Percentiles rank a stretch among this genome's conserved stretches.
These are phyloP conservation scores for Microcaecilia unicolor DNA, from an alignment of 2,797 vertebrate genomes.

Conservation along the genomic window DNA sequence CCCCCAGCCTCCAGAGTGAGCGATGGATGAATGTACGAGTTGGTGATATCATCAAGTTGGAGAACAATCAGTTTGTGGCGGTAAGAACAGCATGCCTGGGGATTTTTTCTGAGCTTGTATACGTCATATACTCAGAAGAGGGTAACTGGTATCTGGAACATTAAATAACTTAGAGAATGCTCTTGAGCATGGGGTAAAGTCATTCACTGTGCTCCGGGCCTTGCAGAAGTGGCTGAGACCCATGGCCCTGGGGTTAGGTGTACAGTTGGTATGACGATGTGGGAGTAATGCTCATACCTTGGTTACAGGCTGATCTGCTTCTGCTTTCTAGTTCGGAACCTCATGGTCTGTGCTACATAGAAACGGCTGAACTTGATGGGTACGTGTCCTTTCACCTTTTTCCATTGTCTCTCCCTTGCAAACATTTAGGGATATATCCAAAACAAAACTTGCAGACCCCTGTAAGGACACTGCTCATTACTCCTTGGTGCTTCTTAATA, in stretches of 20 bases:
- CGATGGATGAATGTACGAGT: slow-evolving; percentile 92
- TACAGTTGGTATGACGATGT: accelerated
- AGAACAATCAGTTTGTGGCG: slow-evolving; percentile 91
- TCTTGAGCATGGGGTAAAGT: accelerated
- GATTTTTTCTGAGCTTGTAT: no score
- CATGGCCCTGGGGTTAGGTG: no score
- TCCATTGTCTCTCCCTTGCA: no score
- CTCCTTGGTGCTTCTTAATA: no score
- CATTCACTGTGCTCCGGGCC: background rate
- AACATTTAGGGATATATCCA: no score
- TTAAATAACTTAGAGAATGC: no score
- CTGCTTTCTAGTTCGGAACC: slow-evolving; percentile 89
- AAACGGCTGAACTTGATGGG: slow-evolving; percentile 93
- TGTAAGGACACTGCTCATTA: no score
- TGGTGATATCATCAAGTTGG: slow-evolving; percentile 88
- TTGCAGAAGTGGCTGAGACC: no score
- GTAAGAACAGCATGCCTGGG: slow-evolving; percentile 61
- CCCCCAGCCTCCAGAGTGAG: slow-evolving; percentile 75
- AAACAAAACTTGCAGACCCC: no score
- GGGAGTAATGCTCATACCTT: background rate
- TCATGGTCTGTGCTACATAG: slow-evolving; percentile 91
- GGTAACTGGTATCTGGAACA: no score
- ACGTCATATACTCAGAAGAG: no score
- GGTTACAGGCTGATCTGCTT: slow-evolving; percentile 81
- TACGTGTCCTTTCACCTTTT: slow-evolving; percentile 31